Evolutionary conservation across 2,888 invertebrate species (phyloP), one percentile per base, ranked within the genome.

Genomic region (Synergus japonicus): DNA sequence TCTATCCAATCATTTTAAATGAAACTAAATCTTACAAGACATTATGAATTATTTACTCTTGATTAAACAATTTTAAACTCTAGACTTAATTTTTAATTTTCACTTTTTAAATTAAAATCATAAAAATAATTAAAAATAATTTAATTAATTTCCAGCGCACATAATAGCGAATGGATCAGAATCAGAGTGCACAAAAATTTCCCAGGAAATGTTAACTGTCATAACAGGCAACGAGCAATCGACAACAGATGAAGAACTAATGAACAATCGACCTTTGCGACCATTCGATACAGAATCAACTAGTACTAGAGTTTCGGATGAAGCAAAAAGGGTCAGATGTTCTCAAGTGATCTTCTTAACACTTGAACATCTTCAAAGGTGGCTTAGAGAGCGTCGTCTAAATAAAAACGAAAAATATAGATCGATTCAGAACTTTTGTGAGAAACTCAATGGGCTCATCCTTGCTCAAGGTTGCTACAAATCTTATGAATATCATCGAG

Each of bases 361-460:
- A 76, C 90, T 97, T 76, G 97, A 97, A 90, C 96, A 97, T 85
- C 90, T 97, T 78, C 95, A 96, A 87, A 94, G 96, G 82, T 97
- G 96, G 96, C 91, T 95, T 10, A 92, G 95, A 79, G 91, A 92
- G 83, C 87, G 86, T 54, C 86, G 90, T 79, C 83, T 86, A 43
- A 80, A 81, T 7, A 88, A 82, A 13, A 88, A 89, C 79, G 46
- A 78, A 10, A 86, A 88, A 44, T 90, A 88, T 43, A 79, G 81
- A 77, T 83, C 86, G 10, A 84, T 92, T 58, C 82, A 89, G 83
- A 91, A 82, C 10, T 93, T 93, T 84, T 88, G 92, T 63, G 82
- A 85, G 22, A 86, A 87, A 88, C 95, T 96, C 83, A 95, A 96
- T 86, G 95, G 95, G 86, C 90, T 96, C 43, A 92, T 94, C 7